These are phyloP conservation scores for Ametastegia equiseti DNA, from an alignment of 2,888 invertebrate species.

Conservation along the genomic window DNA sequence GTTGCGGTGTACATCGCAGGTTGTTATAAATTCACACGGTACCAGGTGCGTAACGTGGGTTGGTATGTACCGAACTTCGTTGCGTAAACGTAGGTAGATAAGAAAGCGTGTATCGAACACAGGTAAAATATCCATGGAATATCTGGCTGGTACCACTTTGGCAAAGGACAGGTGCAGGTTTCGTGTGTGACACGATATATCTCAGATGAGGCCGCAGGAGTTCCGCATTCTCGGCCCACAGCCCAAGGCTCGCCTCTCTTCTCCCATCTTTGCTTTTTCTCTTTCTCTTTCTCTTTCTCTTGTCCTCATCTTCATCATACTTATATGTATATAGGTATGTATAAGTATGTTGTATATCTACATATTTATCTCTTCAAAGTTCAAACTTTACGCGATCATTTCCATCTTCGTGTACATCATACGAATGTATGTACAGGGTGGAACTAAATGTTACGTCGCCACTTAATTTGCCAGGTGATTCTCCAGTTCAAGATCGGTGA, in stretches of 20 bases:
- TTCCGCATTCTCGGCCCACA: slow-evolving; percentile 75
- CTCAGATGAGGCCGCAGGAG: slow-evolving; percentile 56
- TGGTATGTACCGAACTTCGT: not conserved
- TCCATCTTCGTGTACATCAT: slow-evolving; percentile 53
- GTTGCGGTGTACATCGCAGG: not conserved
- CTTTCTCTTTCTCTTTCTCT: slow-evolving; percentile 57
- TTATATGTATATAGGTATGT: too few relatives aligned
- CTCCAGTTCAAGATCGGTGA: too few relatives aligned
- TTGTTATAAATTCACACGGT: not conserved
- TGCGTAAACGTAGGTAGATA: slow-evolving; percentile 11
- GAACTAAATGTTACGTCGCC: too few relatives aligned
- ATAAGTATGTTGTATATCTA: too few relatives aligned
- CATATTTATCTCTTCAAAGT: slow-evolving; percentile 54
- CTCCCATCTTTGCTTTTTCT: slow-evolving; percentile 55
- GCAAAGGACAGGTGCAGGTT: slow-evolving; percentile 19
- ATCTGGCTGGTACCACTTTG: slow-evolving; percentile 8
- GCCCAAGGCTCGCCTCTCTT: slow-evolving; percentile 66
- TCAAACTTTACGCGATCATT: slow-evolving; percentile 55
- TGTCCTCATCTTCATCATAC: slow-evolving; percentile 44
- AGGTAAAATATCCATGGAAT: not conserved
- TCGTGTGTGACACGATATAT: slow-evolving; percentile 44
- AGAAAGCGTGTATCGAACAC: not conserved
- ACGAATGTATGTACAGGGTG: too few relatives aligned
- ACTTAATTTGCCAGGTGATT: too few relatives aligned
- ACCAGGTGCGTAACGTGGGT: too few relatives aligned